A percentile compares a stretch with the other conserved stretches of the same genome.
Evolutionary conservation across 1,140 invertebrate genomes (phyloP).

Genomic region (Drosophila takahashii): DNA sequence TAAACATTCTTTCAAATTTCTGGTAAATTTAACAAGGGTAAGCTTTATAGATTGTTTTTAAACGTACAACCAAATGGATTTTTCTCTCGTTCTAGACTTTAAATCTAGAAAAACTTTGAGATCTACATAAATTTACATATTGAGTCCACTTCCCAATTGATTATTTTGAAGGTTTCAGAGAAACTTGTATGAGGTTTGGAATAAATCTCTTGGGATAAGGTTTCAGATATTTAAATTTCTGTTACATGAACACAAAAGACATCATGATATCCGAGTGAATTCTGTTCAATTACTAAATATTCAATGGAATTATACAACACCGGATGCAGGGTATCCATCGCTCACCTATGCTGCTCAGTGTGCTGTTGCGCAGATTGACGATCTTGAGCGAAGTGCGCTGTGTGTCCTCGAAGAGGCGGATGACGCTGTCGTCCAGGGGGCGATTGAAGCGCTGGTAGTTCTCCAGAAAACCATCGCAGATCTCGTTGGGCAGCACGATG

Average conservation of each 20-base stretch:
- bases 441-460: constrained; percentile 87
- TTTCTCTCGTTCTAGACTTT: no score
- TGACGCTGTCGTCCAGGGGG: constrained; percentile 88
- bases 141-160: background rate
- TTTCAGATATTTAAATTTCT: background rate
- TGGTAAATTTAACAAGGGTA: no score
- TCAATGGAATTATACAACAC: background rate
- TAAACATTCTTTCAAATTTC: no score
- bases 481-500: constrained; percentile 82
- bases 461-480: constrained; percentile 87
- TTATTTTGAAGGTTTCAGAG: background rate
- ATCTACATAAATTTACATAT: no score
- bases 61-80: no score
- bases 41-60: no score
- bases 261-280: background rate
- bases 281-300: background rate
- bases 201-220: background rate
- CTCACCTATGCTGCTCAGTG: constrained; percentile 86
- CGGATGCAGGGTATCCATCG: background rate
- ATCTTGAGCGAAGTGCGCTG: constrained; percentile 88
- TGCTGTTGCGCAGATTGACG: constrained; percentile 89
- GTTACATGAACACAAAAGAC: background rate
- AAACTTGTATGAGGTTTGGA: background rate
- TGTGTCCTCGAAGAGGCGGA: constrained; percentile 90
- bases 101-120: no score